Evolutionary conservation across 2,113 vertebrate species (phyloP).

Genomic region (Brevimyrus niger): DNA sequence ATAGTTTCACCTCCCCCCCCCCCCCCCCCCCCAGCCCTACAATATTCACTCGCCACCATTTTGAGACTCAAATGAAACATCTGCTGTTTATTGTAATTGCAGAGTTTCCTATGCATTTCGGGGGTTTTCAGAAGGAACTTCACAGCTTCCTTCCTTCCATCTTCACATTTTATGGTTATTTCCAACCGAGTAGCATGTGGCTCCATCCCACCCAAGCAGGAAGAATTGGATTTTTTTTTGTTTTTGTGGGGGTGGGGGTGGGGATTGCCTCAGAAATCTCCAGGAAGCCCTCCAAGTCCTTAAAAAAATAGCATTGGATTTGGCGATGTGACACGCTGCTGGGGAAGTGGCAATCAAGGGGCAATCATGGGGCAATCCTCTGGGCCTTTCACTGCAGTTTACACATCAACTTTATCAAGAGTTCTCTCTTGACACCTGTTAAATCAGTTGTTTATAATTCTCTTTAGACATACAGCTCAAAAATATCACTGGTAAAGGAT

Average conservation of each 20-base stretch:
- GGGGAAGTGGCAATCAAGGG: not conserved
- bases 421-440: not conserved
- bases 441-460: not conserved
- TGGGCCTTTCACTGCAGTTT: constrained; percentile 1
- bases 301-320: constrained; percentile 8
- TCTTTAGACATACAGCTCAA: not conserved
- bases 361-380: not conserved
- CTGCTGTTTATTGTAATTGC: constrained; percentile 48
- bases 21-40: not conserved
- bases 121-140: constrained; percentile 35
- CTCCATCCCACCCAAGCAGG: constrained; percentile 32
- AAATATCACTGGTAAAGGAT: not conserved
- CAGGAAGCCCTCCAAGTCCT: constrained; percentile 23
- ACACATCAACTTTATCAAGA: not conserved
- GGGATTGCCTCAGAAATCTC: constrained; percentile 23
- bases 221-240: constrained; percentile 9
- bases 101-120: constrained; percentile 38
- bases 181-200: constrained; percentile 39
- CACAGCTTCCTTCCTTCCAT: constrained; percentile 45
- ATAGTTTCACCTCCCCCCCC: not conserved
- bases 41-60: constrained; percentile 20
- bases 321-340: not conserved
- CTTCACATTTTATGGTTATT: constrained; percentile 41
- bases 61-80: constrained; percentile 36
- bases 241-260: constrained; percentile 13